Conservation (phyloP, 2,888 invertebrate species). For the Sesamia inferens region DNA sequence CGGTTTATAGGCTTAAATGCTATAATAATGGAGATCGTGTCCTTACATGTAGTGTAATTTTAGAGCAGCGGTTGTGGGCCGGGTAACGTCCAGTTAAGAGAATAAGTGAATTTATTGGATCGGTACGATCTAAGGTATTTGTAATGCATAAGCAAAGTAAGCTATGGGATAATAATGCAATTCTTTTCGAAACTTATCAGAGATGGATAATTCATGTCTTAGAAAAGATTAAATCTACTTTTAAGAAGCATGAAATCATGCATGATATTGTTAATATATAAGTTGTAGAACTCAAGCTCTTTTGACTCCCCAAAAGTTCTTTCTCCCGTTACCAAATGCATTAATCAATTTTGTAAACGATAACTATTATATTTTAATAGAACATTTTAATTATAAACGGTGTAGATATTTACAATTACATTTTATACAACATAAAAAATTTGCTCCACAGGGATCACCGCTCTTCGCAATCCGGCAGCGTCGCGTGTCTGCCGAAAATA, state of each 20-base stretch:
- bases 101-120: constrained; percentile 55
- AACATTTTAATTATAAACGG: constrained; percentile 17
- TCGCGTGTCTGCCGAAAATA: constrained; percentile 93
- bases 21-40: constrained; percentile 80
- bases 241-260: background rate
- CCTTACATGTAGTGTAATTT: constrained; percentile 75
- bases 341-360: background rate
- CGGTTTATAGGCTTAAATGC: constrained; percentile 80
- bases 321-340: background rate
- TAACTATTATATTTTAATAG: background rate
- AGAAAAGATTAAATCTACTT: background rate
- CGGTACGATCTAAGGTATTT: constrained; percentile 44
- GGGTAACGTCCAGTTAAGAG: constrained; percentile 45
- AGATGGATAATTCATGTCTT: background rate
- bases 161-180: constrained; percentile 36
- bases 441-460: constrained; percentile 90
- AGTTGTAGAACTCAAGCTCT: background rate
- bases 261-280: background rate
- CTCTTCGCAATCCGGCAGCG: constrained; percentile 95
- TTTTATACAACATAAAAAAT: background rate
- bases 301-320: background rate
- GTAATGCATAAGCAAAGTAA: constrained; percentile 46
- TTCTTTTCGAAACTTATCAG: background rate
- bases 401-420: background rate
- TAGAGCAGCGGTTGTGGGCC: constrained; percentile 56